Percentiles rank a stretch among this genome's conserved stretches.
These are phyloP conservation scores for Aromia moschata DNA, from an alignment of 2,888 invertebrate genomes.

Conservation along the genomic window DNA sequence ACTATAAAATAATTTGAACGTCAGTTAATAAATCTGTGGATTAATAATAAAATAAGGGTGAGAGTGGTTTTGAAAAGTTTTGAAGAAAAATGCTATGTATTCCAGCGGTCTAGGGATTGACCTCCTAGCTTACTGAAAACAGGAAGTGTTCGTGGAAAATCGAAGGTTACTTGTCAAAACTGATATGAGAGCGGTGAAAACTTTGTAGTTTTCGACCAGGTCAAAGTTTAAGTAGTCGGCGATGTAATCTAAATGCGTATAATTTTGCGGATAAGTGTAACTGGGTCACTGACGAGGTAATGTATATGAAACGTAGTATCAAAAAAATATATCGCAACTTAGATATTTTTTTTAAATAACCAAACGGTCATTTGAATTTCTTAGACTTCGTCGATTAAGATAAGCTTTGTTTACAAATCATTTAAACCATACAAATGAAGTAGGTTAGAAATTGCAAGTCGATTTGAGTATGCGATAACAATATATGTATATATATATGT, in stretches of 20 bases:
- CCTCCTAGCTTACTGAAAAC: no score
- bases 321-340: background rate
- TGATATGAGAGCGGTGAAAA: constrained; percentile 14
- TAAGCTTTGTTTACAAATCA: background rate
- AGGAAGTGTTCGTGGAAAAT: background rate
- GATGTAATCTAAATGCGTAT: constrained; percentile 17
- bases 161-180: constrained; percentile 9
- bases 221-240: constrained; percentile 28
- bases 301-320: no score
- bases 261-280: background rate
- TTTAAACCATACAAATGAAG: no score
- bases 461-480: background rate
- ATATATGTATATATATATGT: background rate
- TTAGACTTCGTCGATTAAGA: background rate
- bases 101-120: no score
- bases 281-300: constrained; percentile 12
- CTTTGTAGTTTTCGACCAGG: constrained; percentile 27
- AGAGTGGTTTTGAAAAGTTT: no score
- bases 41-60: no score
- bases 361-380: background rate
- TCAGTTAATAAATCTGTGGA: no score
- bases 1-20: no score
- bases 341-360: background rate
- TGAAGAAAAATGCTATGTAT: no score
- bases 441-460: background rate